Conservation (phyloP, 2,797 vertebrate genomes). For the Glyptemys insculpta region DNA sequence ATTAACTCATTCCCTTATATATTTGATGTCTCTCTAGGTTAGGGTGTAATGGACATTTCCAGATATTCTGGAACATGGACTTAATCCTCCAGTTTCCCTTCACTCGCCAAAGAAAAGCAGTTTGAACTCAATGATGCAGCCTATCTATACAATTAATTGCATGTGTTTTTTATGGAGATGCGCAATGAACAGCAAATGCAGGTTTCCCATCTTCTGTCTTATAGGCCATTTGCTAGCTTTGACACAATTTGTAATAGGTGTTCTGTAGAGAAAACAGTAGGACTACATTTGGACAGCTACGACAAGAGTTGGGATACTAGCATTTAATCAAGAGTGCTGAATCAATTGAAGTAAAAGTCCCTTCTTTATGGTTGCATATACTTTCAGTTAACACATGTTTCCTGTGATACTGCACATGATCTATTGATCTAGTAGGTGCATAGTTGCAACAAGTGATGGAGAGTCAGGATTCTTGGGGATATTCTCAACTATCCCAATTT, state of each 20-base stretch:
- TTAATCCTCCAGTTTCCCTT: no score
- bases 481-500: neutral
- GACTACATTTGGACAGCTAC: neutral
- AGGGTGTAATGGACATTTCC: no score
- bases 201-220: neutral
- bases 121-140: no score
- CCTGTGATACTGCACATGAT: neutral
- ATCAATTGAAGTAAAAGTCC: neutral
- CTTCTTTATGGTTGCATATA: neutral
- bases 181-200: neutral
- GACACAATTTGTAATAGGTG: neutral
- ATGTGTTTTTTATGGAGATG: neutral
- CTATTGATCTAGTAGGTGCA: neutral
- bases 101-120: no score
- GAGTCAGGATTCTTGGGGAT: neutral
- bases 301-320: neutral
- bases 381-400: neutral
- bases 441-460: neutral
- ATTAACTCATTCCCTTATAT: no score
- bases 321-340: neutral
- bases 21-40: no score
- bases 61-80: no score
- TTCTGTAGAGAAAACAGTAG: neutral
- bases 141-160: neutral
- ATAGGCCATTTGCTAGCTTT: neutral